Evolutionary conservation across 1,140 invertebrate species (phyloP), one percentile per base, ranked within the genome.

Genomic region (Pseudachorutes palmiensis): DNA sequence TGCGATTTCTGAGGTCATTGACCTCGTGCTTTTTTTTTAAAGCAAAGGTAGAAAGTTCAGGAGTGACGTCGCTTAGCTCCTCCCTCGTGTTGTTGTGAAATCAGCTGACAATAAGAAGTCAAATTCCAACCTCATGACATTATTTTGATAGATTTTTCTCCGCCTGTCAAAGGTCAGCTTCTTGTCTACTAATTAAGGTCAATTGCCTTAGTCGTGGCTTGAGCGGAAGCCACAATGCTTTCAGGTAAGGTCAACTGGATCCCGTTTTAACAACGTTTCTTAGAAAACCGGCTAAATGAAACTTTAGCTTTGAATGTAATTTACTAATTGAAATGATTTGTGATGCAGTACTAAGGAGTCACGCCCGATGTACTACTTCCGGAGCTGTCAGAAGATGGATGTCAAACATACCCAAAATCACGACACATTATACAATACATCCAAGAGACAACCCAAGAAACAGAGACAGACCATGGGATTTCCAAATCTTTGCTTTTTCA

Each of bases 371-470:
- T 9, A 45, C 36, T 12, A 12, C 9, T 55, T 24, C 51, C 9
- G 51, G 5, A 55, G 12, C 24, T 9, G 5, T 5, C 51, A 26
- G 12, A 24, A 55, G 51, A 55, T 19, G 24, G 51, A 19, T 55
- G 12, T 14, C 51, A 14, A 16, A 3, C 24, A 19, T 61, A 28
- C 66, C 70, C 1, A 62, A 58, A 28, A 67, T 96, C 72, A 99
- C 97, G 5, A 99, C 97, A 58, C 97, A 99, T 82, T 98, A 98
- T 77, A 93, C 95, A 0, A 82, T 98, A 61, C 78, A 89, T 75
- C 90, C 94, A 2, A 83, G 96, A 76, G 93, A 98, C 76, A 88
- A 85, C n/a, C n/a, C n/a, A n/a, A n/a, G n/a, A n/a, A n/a, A n/a
- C n/a, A n/a, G n/a, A n/a, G n/a, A n/a, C n/a, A n/a, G n/a, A n/a